phyloP scores from a whole-genome alignment of 2,113 vertebrate genomes.

The rat (Rattus norvegicus) region GRCr8 NC_086025.1:19456501-19457000 shows the following conservation, averaged over 20 bases:
- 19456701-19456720: constrained; percentile 80
- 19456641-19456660: constrained; percentile 63
- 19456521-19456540: too few species aligned
- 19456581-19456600: constrained; percentile 54
- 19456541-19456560: too few species aligned
- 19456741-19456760: not conserved
- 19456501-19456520: too few species aligned
- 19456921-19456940: not conserved
- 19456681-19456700: constrained; percentile 61
- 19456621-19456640: constrained; percentile 73
- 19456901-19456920: constrained; percentile 43
- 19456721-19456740: constrained; percentile 61
- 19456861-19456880: constrained; percentile 87
- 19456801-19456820: constrained; percentile 84
- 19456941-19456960: constrained; percentile 56
- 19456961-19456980: not conserved
- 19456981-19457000: not conserved
- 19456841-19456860: constrained; percentile 82
- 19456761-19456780: constrained; percentile 82
- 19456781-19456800: constrained; percentile 80
- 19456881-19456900: constrained; percentile 81
- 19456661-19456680: constrained; percentile 18
- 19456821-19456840: constrained; percentile 84
- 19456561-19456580: not conserved
- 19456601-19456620: constrained; percentile 75